phyloP scores from a whole-genome alignment of 2,113 vertebrate genomes.

The Psilopsiagon aurifrons region DNA sequence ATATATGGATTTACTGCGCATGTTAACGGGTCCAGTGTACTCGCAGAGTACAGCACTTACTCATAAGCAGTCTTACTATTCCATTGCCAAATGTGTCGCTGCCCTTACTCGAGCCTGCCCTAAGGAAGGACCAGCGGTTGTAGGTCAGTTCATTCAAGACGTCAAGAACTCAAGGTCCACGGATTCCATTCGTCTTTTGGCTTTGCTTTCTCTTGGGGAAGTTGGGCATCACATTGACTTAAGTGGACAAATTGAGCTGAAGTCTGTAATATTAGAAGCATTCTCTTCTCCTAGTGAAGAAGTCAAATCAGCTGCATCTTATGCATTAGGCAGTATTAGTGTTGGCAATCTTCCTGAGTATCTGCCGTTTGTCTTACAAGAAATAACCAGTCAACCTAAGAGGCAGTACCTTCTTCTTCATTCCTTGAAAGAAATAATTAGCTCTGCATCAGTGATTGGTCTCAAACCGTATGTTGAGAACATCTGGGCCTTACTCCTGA shows the following conservation, averaged over 20 bases:
- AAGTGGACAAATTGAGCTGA: conserved; percentile 94
- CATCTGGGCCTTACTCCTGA: conserved; percentile 93
- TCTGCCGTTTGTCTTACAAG: conserved; percentile 97
- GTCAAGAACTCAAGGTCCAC: conserved; percentile 98
- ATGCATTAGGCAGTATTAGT: conserved; percentile 95
- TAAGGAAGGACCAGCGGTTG: conserved; percentile 93
- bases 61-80: conserved; percentile 99
- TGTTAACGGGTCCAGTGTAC: conserved; percentile 96
- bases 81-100: conserved; percentile 98
- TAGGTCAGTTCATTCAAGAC: conserved; percentile 98
- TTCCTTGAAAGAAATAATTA: conserved; percentile 98
- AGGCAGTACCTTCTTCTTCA: conserved; percentile 97
- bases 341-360: conserved; percentile 98
- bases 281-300: conserved; percentile 98
- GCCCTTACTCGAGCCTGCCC: conserved; percentile 96
- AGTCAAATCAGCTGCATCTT: conserved; percentile 97
- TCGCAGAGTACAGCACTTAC: conserved; percentile 92
- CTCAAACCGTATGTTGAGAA: conserved; percentile 97
- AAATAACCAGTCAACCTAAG: conserved; percentile 96
- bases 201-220: conserved; percentile 94
- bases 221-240: conserved; percentile 98
- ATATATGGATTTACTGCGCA: conserved; percentile 97
- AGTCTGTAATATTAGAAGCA: conserved; percentile 95
- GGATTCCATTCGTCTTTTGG: conserved; percentile 95
- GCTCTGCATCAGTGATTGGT: conserved; percentile 91